Evolutionary conservation across 2,888 invertebrate genomes (phyloP).

Genomic region (Ommatoiulus sabulosus): DNA sequence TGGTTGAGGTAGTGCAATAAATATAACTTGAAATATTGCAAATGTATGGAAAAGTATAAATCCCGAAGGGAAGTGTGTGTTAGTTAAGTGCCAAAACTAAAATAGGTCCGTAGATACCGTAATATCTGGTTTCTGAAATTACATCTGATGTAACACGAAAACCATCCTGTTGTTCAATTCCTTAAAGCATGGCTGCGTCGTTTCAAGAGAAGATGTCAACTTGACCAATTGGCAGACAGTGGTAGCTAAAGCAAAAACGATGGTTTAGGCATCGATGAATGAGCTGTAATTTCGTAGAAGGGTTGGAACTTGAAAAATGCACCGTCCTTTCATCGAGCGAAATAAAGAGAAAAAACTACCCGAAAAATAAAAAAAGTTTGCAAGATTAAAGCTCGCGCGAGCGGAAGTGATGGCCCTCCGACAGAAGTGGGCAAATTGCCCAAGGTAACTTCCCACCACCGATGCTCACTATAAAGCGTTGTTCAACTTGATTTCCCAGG

Average conservation of each 20-base stretch:
- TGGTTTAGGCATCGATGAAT: not conserved
- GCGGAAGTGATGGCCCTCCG: constrained; percentile 12
- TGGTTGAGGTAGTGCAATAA: no score
- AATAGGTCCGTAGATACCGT: no score
- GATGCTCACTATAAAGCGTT: not conserved
- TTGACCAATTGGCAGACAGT: not conserved
- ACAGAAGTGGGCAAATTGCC: constrained; percentile 8
- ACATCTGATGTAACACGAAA: no score
- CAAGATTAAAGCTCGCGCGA: not conserved
- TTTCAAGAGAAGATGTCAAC: not conserved
- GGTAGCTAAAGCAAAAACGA: not conserved
- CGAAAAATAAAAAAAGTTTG: not conserved
- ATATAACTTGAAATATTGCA: no score
- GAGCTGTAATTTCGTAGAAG: not conserved
- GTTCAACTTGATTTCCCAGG: constrained; percentile 28
- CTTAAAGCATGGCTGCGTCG: no score
- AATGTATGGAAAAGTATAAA: no score
- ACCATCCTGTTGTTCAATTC: no score
- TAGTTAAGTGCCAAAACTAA: no score
- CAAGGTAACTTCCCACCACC: not conserved
- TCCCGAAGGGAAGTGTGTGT: no score
- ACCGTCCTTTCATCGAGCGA: not conserved
- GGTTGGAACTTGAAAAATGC: not conserved
- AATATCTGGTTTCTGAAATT: no score
- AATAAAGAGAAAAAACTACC: not conserved